phyloP scores from a whole-genome alignment of 2,797 vertebrate genomes.

The Spatula versicolor region DNA sequence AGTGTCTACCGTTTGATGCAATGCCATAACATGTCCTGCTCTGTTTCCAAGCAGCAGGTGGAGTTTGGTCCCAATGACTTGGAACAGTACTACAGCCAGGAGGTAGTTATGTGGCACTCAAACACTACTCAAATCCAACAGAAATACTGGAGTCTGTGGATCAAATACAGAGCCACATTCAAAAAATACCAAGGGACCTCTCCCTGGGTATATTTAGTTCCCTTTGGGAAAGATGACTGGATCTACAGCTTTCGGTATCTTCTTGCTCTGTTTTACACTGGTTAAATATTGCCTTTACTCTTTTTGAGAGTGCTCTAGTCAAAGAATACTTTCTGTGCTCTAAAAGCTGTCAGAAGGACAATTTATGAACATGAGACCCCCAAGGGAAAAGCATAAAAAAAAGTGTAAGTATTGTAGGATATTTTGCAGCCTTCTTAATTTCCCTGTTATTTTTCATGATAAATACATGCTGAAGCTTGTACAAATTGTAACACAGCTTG shows the following conservation, averaged over 20 bases:
- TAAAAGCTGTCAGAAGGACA: neutral
- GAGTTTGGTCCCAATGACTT: neutral
- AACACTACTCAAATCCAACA: neutral
- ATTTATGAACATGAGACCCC: neutral
- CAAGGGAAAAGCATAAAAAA: neutral
- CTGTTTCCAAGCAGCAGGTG: neutral
- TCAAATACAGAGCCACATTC: neutral
- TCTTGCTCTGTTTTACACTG: neutral
- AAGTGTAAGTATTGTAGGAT: neutral
- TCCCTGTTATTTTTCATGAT: neutral
- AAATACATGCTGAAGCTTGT: neutral
- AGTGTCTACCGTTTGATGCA: neutral
- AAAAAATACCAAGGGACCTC: neutral
- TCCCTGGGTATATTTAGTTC: neutral
- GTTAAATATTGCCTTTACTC: neutral
- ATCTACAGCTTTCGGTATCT: neutral
- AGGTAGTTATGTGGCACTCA: neutral
- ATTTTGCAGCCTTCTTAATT: neutral
- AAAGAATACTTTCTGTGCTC: neutral
- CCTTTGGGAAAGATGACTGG: neutral
- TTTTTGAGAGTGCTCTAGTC: neutral
- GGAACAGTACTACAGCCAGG: neutral
- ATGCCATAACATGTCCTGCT: accelerated
- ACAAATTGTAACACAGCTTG: neutral
- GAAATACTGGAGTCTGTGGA: neutral